These are phyloP conservation scores for Paraplagusia blochii DNA, from an alignment of 2,113 vertebrate genomes.

Conservation along the genomic window DNA sequence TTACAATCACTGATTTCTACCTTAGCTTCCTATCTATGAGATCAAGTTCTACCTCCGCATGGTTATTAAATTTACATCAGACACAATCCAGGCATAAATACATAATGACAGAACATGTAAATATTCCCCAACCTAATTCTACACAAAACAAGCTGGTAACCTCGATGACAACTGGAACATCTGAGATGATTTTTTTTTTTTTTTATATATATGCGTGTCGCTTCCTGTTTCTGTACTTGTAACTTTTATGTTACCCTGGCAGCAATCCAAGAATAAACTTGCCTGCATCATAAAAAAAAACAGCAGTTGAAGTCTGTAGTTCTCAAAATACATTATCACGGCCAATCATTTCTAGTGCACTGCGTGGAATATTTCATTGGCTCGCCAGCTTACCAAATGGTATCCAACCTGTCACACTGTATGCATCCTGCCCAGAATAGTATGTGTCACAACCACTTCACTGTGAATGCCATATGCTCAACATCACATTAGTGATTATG, in stretches of 20 bases:
- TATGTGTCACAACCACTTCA: too few relatives aligned
- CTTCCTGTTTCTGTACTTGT: not conserved
- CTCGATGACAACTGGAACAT: too few relatives aligned
- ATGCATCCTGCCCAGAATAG: too few relatives aligned
- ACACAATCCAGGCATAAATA: not conserved
- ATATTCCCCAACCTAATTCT: too few relatives aligned
- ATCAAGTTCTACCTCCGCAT: not conserved
- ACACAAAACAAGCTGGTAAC: too few relatives aligned
- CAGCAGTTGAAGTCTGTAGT: not conserved
- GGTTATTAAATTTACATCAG: slow-evolving; percentile 3
- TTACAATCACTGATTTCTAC: not conserved
- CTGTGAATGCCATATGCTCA: too few relatives aligned
- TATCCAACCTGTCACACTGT: too few relatives aligned
- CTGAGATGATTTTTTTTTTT: too few relatives aligned
- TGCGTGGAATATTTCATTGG: too few relatives aligned
- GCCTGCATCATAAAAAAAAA: not conserved
- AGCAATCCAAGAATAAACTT: not conserved
- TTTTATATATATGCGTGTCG: not conserved
- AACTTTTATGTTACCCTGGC: not conserved
- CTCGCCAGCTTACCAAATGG: too few relatives aligned
- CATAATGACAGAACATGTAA: not conserved
- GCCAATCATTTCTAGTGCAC: too few relatives aligned
- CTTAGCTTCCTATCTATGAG: not conserved
- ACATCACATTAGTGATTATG: too few relatives aligned
- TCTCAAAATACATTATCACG: not conserved